Base-by-base conservation (phyloP, 1,140 invertebrate genomes). In the Heliothis subflexa region DNA sequence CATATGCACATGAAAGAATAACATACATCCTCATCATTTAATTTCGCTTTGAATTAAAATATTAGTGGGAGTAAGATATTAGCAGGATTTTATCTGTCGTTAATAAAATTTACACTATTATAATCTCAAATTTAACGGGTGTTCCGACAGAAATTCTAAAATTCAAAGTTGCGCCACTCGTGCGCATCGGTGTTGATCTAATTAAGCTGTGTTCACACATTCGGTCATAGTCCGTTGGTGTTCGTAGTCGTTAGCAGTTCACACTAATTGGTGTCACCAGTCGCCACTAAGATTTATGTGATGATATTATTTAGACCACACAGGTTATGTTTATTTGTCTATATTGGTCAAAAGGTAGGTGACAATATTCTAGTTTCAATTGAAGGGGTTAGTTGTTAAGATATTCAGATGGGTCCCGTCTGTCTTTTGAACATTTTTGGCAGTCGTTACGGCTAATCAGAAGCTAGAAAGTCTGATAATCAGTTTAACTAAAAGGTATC, bases 181-280 rank as follows among this genome's bases (percentile, higher is more conserved):
- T 21, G 40, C 62, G 40, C 62, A 66, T 11, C n/a, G 3, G n/a
- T 3, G 14, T 57, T 45, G 28, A 25, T 68, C 40, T 77, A 77
- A 77, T 66, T 68, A 68, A 55, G 62, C 62, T 57, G 16, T 45
- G 62, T 77, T 77, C 74, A 77, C 74, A 68, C 74, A 55, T 33
- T 1, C 18, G 25, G 62, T 21, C 18, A 13, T 50, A 61, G 61
- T 49, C 59, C 50, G 50, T 66, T 77, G 21, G n/a, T 13, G 28
- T 28, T n/a, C 11, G 2, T 57, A 62, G 12, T 45, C n/a, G 45
- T 77, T 77, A 68, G 57, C 50, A 16, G 18, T 55, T 77, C 74
- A 77, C 74, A 66, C 74, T 77, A 77, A 77, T 77, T 77, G 74
- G 62, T 77, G 74, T 66, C 74, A 55, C 13, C 66, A 66, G 49